These are phyloP conservation scores for Amiota communis DNA, from an alignment of 2,888 invertebrate species.

Conservation along the genomic window DNA sequence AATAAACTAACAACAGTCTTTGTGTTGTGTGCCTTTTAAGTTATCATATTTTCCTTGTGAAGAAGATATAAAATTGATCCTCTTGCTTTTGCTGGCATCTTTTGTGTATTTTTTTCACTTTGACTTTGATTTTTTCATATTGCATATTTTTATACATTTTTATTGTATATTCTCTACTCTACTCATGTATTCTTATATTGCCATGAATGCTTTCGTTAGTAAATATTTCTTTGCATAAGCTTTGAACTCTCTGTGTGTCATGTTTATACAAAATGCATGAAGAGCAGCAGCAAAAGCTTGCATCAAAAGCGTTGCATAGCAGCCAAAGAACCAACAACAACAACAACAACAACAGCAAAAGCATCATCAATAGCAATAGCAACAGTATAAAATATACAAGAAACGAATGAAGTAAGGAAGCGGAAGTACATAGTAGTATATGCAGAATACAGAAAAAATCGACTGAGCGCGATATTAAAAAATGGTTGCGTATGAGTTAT, in stretches of 20 bases:
- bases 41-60: slow-evolving; percentile 2
- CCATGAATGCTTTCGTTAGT: slow-evolving; percentile 1
- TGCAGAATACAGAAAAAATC: too few species aligned
- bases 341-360: background rate
- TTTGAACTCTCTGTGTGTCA: slow-evolving; percentile 31
- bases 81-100: too few species aligned
- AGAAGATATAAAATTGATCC: too few species aligned
- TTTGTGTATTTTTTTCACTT: slow-evolving; percentile 11
- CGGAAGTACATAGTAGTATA: too few species aligned
- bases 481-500: slow-evolving; percentile 59
- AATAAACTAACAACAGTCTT: too few species aligned
- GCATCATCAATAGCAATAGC: background rate
- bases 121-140: slow-evolving; percentile 21
- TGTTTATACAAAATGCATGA: slow-evolving; percentile 29
- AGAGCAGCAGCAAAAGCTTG: background rate
- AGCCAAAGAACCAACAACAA: background rate
- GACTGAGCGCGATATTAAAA: slow-evolving; percentile 56
- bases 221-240: slow-evolving; percentile 34
- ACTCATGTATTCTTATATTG: slow-evolving; percentile 11
- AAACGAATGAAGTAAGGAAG: too few species aligned
- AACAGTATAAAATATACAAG: slow-evolving; percentile 36
- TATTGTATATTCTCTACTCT: too few species aligned
- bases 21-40: background rate
- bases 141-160: slow-evolving; percentile 32
- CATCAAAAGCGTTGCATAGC: background rate